Evolutionary conservation across 2,888 invertebrate genomes (phyloP), one percentile per base, ranked within the genome.

Genomic region (Pachydiplax longipennis): DNA sequence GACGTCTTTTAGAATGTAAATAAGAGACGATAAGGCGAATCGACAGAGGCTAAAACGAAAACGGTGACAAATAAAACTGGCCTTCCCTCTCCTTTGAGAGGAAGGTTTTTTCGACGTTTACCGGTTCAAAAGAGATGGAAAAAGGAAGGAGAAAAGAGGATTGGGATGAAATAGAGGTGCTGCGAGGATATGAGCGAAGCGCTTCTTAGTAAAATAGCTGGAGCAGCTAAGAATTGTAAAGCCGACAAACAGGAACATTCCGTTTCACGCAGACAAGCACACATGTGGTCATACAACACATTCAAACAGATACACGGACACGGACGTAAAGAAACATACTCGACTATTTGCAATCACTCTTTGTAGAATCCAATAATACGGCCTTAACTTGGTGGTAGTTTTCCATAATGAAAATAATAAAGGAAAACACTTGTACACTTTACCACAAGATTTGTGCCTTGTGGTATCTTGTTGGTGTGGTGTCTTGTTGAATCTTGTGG

Each of bases 11-110:
- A 53, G 91, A 91, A 91, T 91, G 91, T 92, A 91, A 91, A 92
- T 91, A 91, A 92, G 91, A 92, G 91, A 90, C 90, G 91, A 91
- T 48, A 91, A 91, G 92, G 91, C 91, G 91, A 91, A 91, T 80
- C 92, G 87, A 87, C 65, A 37, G 61, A 83, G 53, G 37, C 61
- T 87, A 87, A 87, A 87, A 65, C 35, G 10, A 61, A 61, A 87
- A n/a, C 83, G 58, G 22, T 58, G 37, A 61, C n/a, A 87, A 65
- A 65, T n/a, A 25, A 18, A 61, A 61, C 61, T n/a, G 13, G 15
- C 61, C n/a, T 87, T 31, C 53, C 65, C 2, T 53, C 53, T 48
- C 15, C 22, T n/a, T 18, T 6, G 83, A 22, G 12, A 8, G 44
- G 10, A 44, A 44, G 44, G n/a, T 6, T 40, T 6, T 6, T 40